Base-by-base conservation (phyloP, 2,888 invertebrate genomes). In the Nebria brevicollis region DNA sequence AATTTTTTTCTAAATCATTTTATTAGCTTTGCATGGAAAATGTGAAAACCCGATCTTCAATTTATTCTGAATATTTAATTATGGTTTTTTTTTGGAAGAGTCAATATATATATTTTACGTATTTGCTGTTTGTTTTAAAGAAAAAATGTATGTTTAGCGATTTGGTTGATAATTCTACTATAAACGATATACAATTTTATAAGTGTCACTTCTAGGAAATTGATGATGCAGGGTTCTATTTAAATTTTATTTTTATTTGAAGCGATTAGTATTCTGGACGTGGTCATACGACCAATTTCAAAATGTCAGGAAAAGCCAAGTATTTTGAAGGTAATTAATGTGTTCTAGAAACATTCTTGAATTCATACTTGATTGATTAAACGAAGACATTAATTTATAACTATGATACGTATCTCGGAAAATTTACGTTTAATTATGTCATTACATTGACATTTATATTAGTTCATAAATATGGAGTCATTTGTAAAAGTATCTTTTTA, bases 391-490 rank as follows among this genome's bases (percentile, higher is more conserved):
- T 54, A 54, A 54, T 54, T 54, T 54, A 54, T 8, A 54, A 54
- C 54, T 54, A 54, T 54, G 54, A 54, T 54, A 54, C 54, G 54
- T 7, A 54, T 54, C 54, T 54, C 4, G 11, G 70, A 15, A 70
- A 25, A 70, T 26, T 70, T 70, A 70, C 70, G 70, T 25, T 15
- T 34, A 70, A 70, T 70, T 25, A 70, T 70, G 70, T 70, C 70
- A 70, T 70, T 20, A 70, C 15, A 70, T 26, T 70, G 70, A 70
- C 25, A 70, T n/a, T 70, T 70, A 54, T 54, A 70, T 20, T 70
- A 70, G 7, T 25, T 11, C 25, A 70, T 34, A 70, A 26, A 15
- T 11, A 20, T 70, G 70, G 70, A 25, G 70, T 26, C 70, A 70
- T 70, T 26, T 8, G 70, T 10, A 10, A 70, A 54, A 54, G 13